These are phyloP conservation scores for Peromyscus polionotus DNA, from an alignment of 2,113 vertebrate genomes.

Conservation along the genomic window DNA sequence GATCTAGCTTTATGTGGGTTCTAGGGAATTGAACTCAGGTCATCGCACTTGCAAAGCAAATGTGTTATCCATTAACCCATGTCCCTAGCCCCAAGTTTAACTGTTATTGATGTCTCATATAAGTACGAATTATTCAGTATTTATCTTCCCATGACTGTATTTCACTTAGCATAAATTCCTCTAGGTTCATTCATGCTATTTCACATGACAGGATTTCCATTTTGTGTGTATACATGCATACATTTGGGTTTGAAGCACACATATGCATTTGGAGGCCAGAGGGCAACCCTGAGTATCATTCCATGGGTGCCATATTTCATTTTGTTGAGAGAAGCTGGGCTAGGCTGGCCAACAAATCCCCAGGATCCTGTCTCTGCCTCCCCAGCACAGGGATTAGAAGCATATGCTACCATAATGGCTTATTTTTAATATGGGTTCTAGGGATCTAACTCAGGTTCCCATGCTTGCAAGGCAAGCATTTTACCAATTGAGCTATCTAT, in stretches of 20 bases:
- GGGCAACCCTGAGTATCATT: not conserved
- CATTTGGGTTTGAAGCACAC: not conserved
- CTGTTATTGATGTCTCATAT: not conserved
- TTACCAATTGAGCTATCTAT: not conserved
- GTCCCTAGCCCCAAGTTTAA: not conserved
- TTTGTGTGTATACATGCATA: not conserved
- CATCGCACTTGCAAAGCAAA: not conserved
- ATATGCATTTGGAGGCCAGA: not conserved
- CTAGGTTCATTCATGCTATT: not conserved
- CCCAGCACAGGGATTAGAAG: not conserved
- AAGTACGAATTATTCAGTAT: not conserved
- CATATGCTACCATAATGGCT: not conserved
- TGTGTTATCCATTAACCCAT: not conserved
- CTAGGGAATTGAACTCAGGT: not conserved
- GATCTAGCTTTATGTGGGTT: not conserved
- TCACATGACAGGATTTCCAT: not conserved
- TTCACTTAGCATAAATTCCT: conserved; percentile 6
- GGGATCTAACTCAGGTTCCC: not conserved
- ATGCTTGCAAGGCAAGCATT: not conserved
- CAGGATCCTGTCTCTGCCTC: not conserved
- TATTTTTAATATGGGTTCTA: not conserved
- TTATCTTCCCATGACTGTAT: not conserved
- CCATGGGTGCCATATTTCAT: not conserved
- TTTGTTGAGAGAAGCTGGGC: not conserved
- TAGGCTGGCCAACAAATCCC: not conserved